Evolutionary conservation across 2,888 invertebrate genomes (phyloP).

Genomic region (Melanchra persicariae): DNA sequence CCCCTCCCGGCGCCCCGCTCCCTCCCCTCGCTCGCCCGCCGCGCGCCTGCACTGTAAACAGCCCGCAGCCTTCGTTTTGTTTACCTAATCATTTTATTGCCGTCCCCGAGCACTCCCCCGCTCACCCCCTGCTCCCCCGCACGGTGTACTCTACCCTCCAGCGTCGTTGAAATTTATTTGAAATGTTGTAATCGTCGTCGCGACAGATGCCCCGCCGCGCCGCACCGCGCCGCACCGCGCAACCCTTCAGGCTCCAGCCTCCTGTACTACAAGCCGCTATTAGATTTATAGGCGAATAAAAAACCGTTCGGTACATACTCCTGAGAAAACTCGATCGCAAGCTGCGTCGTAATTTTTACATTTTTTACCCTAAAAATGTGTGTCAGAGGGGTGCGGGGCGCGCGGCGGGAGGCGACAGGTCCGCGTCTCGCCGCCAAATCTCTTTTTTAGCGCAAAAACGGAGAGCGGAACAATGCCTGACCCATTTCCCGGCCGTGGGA

Average conservation of each 20-base stretch:
- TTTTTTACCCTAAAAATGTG: constrained; percentile 89
- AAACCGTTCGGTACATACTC: constrained; percentile 71
- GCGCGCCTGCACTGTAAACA: constrained; percentile 71
- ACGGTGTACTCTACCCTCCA: constrained; percentile 44
- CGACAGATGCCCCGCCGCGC: constrained; percentile 77
- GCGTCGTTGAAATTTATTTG: constrained; percentile 76
- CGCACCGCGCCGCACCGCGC: constrained; percentile 34
- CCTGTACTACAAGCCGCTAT: constrained; percentile 83
- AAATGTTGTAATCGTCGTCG: constrained; percentile 76
- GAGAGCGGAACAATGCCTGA: constrained; percentile 88
- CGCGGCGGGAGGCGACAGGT: constrained; percentile 81
- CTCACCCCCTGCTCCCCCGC: constrained; percentile 50
- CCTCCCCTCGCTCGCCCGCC: constrained; percentile 47
- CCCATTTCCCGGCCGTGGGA: constrained; percentile 91
- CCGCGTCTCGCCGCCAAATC: constrained; percentile 82
- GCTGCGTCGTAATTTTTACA: constrained; percentile 87
- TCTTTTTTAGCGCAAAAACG: constrained; percentile 89
- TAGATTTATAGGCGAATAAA: constrained; percentile 82
- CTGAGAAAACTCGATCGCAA: constrained; percentile 88
- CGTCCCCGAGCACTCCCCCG: constrained; percentile 60
- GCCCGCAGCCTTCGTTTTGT: constrained; percentile 85
- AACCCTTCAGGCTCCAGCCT: constrained; percentile 79
- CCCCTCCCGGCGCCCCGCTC: constrained; percentile 49
- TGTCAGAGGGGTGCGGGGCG: constrained; percentile 82
- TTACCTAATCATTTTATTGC: constrained; percentile 89